Conservation (phyloP, 2,888 invertebrate genomes). For the Capitulum mitella region DNA sequence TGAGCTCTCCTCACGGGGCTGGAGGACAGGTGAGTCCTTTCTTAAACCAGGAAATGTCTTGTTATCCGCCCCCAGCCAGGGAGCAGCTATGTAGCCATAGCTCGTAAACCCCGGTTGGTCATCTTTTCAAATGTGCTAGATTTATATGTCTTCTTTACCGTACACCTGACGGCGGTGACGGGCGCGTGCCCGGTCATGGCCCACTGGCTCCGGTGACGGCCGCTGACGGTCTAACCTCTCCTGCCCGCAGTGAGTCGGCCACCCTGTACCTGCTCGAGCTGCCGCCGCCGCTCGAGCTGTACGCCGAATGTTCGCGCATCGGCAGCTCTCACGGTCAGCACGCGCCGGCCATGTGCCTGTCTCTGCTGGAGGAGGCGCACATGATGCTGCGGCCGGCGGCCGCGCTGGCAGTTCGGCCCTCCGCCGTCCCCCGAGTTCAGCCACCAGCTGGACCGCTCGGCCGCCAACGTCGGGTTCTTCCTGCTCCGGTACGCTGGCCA, state of each 20-base stretch:
- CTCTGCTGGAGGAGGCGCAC: conserved; percentile 65
- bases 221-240: background rate
- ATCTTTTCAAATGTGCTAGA: too few relatives aligned
- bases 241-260: conserved; percentile 37
- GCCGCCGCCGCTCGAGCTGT: conserved; percentile 57
- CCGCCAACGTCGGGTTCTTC: background rate
- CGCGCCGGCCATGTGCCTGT: conserved; percentile 60
- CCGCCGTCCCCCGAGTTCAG: conserved; percentile 35
- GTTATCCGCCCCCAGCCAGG: too few relatives aligned
- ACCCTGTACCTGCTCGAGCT: conserved; percentile 64
- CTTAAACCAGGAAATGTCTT: too few relatives aligned
- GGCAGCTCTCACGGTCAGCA: conserved; percentile 57
- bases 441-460: conserved; percentile 34
- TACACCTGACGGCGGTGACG: too few relatives aligned
- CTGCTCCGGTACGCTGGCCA: background rate
- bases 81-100: too few relatives aligned
- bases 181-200: too few relatives aligned
- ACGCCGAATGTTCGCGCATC: conserved; percentile 61
- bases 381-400: conserved; percentile 51
- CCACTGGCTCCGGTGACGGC: background rate
- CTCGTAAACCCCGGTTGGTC: too few relatives aligned
- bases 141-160: too few relatives aligned
- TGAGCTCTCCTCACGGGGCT: too few relatives aligned
- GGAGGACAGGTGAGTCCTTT: too few relatives aligned
- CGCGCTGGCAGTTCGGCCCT: conserved; percentile 41